phyloP scores from a whole-genome alignment of 2,797 vertebrate genomes.

The Periophthalmus magnuspinnatus region DNA sequence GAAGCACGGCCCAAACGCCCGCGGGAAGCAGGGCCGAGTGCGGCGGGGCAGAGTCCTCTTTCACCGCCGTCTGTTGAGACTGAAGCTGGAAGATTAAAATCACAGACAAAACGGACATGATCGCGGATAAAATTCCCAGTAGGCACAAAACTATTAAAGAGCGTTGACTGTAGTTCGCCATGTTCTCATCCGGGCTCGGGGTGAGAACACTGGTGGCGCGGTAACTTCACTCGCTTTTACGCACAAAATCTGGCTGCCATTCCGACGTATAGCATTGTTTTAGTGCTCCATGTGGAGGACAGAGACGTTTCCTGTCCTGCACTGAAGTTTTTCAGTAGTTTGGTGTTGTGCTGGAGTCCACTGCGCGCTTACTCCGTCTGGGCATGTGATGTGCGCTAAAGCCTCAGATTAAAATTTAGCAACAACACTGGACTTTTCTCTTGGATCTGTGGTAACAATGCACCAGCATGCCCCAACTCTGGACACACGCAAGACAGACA shows the following conservation, averaged over 20 bases:
- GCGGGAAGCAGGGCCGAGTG: constrained; percentile 59
- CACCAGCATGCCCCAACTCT: constrained; percentile 26
- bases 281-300: constrained; percentile 2
- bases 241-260: constrained; percentile 22
- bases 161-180: constrained; percentile 82
- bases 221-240: constrained; percentile 16
- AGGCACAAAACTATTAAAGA: constrained; percentile 77
- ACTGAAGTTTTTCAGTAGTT: constrained; percentile 34
- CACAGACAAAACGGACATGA: constrained; percentile 85
- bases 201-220: background rate
- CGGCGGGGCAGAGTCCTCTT: constrained; percentile 50
- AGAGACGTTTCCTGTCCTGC: constrained; percentile 25
- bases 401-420: constrained; percentile 75
- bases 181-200: constrained; percentile 26
- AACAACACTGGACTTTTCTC: constrained; percentile 75
- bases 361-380: constrained; percentile 39
- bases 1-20: constrained; percentile 70
- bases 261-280: background rate
- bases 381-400: constrained; percentile 78
- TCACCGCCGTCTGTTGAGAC: constrained; percentile 67
- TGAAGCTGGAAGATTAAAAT: constrained; percentile 88
- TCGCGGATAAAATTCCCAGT: constrained; percentile 81
- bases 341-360: constrained; percentile 25
- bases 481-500: background rate
- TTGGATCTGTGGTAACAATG: constrained; percentile 60